Base-by-base conservation (phyloP, 2,797 vertebrate species). In the Cyprinella venusta region DNA sequence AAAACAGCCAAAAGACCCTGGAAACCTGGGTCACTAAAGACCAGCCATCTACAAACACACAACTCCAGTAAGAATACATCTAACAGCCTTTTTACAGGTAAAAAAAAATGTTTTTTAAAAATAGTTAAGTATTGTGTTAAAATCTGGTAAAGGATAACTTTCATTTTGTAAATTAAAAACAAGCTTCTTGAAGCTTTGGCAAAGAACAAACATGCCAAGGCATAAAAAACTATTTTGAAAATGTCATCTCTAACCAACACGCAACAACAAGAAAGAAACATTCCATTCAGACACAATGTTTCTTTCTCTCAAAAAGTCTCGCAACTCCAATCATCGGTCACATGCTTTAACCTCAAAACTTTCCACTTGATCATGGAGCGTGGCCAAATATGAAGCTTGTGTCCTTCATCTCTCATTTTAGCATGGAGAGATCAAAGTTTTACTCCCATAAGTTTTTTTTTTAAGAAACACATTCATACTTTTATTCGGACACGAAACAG, bases 1-100 rank as follows among this genome's bases (percentile, higher is more conserved):
- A 99, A 88, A 85, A 99, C 93, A 50, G 94, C 95, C 40, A 97
- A 90, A 0, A 96, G 70, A 38, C 97, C 98, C 68, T 91, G 93
- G 88, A 97, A 98, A 56, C 96, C 96, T 71, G 97, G 94, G 77
- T 99, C 95, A 91, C 95, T 95, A 87, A 97, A 98, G 82, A 99
- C 92, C 67, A 99, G 88, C 98, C 98, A 99, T 77, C 98, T 99
- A 65, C 36, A 84, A 33, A 84, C 30, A 82, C 64, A 86, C 36
- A 79, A 70, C 30, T 30, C 68, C n/a, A 84, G 21, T 64, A 6
- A 80, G 8, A 79, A 42, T 12, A 56, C 13, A 64, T 61, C 50
- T 65, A 61, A 65, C 12, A 54, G 68, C 1, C n/a, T 48, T 38
- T 33, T n/a, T 21, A 54, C 52, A 54, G 52, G 19, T n/a, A n/a